Conservation (phyloP, 2,888 invertebrate genomes). For the Mythimna lalbum region DNA sequence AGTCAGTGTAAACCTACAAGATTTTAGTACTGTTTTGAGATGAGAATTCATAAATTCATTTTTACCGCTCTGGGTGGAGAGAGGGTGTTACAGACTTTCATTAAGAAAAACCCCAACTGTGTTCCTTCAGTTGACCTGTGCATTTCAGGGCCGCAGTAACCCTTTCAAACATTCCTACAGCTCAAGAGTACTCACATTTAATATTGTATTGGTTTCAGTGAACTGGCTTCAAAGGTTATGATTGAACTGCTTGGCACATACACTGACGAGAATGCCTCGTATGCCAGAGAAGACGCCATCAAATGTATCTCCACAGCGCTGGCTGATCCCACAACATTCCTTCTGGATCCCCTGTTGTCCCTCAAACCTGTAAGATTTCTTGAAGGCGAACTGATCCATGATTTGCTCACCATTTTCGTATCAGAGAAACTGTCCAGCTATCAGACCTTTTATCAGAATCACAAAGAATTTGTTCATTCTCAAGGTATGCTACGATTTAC, state of each 20-base stretch:
- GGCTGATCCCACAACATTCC: slow-evolving; percentile 98
- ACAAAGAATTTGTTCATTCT: slow-evolving; percentile 97
- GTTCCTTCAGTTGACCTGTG: no score
- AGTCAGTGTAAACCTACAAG: neutral
- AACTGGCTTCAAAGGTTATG: slow-evolving; percentile 98
- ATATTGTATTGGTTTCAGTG: slow-evolving; percentile 88
- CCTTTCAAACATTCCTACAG: no score
- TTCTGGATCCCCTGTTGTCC: slow-evolving; percentile 97
- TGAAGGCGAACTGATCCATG: slow-evolving; percentile 98
- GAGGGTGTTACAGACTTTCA: no score
- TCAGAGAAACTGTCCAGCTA: slow-evolving; percentile 98
- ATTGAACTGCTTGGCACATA: slow-evolving; percentile 98
- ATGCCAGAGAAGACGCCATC: slow-evolving; percentile 99
- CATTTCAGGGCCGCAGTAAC: no score
- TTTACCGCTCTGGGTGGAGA: no score
- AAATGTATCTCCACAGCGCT: slow-evolving; percentile 98
- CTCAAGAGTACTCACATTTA: no score
- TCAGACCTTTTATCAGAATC: slow-evolving; percentile 97
- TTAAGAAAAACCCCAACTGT: no score
- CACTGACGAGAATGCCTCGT: slow-evolving; percentile 98
- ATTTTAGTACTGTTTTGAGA: neutral
- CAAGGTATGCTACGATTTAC: slow-evolving; percentile 83
- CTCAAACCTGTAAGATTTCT: slow-evolving; percentile 98
- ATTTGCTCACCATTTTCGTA: slow-evolving; percentile 98
- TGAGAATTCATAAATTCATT: neutral